Base-by-base conservation (phyloP, 2,888 invertebrate genomes). In the Apocheima hispidaria region DNA sequence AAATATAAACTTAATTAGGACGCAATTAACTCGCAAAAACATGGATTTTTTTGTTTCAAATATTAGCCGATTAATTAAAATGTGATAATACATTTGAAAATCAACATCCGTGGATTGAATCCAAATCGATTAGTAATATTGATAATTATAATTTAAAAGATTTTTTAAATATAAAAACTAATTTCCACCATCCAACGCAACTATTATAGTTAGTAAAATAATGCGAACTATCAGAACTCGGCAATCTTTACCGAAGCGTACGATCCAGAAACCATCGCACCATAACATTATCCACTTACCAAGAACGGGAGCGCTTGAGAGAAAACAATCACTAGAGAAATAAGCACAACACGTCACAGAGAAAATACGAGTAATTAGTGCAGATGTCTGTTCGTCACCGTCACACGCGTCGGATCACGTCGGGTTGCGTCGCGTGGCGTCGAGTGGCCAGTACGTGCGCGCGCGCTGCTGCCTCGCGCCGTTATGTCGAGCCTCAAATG, bases 401-500 rank as follows among this genome's bases (percentile, higher is more conserved):
- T 68, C 74, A 76, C 79, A 72, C 75, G 74, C 78, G 77, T 69
- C 41, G 66, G 57, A 61, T 69, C 76, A 77, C 75, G 60, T 75
- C 77, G 77, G 75, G 73, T 56, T 60, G 71, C 63, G 54, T 44
- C 68, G 69, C 63, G 53, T 63, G 51, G 55, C 46, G 21, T 49
- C 51, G 30, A 3, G 16, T 30, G 5, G 30, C 30, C 36, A 63
- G 68, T 61, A 70, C 73, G 71, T 72, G 69, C 87, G 81, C 83
- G 74, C 79, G 78, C 74, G 63, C 73, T 75, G 81, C 73, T 48
- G 68, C 68, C 70, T 81, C 81, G 83, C 75, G 78, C 90, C 90
- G 89, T 89, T 88, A 88, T 90, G 90, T 77, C 74, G 78, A 54
- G 69, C 54, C 62, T 68, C 18, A 38, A 10, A n/a, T n/a, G 68